Base-by-base conservation (phyloP, 2,113 vertebrate genomes). In the Pelusios castaneus region DNA sequence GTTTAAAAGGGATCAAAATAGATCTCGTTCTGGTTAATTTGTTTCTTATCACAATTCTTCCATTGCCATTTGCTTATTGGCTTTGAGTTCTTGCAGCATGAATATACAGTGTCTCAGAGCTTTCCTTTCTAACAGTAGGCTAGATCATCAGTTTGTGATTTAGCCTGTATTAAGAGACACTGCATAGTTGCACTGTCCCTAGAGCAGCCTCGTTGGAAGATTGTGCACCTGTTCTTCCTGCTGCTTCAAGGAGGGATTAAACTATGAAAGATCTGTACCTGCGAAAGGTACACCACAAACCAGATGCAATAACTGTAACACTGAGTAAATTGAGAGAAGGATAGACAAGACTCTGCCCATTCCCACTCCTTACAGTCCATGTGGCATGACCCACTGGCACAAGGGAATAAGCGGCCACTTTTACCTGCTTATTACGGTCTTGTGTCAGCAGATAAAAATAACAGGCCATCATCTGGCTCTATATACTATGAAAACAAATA, bases 41-140 rank as follows among this genome's bases (percentile, higher is more conserved):
- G 38, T 16, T 34, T 79, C 90, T 82, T 17, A 24, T 34, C 86
- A n/a, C 49, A 80, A 38, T 58, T 93, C 78, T 95, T 16, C 31
- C 83, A 82, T 84, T 94, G 47, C 47, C 43, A 11, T 80, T 88
- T 87, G 51, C 93, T 88, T 94, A 85, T 93, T 92, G 8, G n/a
- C 79, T 92, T 83, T 58, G 45, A 75, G 52, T 41, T 76, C 43
- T 89, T 60, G n/a, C 31, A 67, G 47, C 10, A 16, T 5, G 2
- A 54, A 31, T 80, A n/a, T 19, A 54, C 49, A 13, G 5, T 6
- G 17, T 38, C 54, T 82, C 85, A 91, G 80, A 93, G 24, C 9
- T 89, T 88, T 93, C 79, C 17, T 82, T 88, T 70, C 73, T 29
- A 25, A 27, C 55, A 84, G 4, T 73, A 31, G 43, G 2, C 73